These are phyloP conservation scores for Phymatocera aterrima DNA, from an alignment of 2,888 invertebrate species.

Conservation along the genomic window DNA sequence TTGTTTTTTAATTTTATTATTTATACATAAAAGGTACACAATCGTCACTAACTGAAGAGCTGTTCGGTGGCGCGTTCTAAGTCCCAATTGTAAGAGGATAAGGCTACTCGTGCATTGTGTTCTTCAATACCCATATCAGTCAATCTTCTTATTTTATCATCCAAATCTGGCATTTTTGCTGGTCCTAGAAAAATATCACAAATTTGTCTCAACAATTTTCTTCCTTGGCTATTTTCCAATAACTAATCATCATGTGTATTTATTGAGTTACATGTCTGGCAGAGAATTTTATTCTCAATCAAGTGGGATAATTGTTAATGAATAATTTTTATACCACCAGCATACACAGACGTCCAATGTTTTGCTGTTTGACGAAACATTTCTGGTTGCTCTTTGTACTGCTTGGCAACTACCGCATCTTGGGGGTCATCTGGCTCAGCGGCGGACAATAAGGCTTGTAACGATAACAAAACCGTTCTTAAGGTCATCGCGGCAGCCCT, in stretches of 20 bases:
- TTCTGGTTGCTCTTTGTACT: constrained; percentile 92
- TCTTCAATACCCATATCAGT: constrained; percentile 97
- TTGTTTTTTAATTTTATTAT: not conserved
- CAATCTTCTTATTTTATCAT: constrained; percentile 91
- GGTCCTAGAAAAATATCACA: constrained; percentile 78
- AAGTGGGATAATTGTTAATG: not conserved
- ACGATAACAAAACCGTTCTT: constrained; percentile 94
- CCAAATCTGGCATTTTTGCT: constrained; percentile 85
- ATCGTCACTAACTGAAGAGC: constrained; percentile 84
- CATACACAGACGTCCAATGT: constrained; percentile 97
- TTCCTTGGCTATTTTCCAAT: no score
- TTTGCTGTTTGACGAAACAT: constrained; percentile 94
- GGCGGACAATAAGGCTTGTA: constrained; percentile 95
- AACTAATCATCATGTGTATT: no score
- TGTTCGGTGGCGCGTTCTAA: constrained; percentile 94
- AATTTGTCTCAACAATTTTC: no score
- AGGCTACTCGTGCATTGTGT: constrained; percentile 90
- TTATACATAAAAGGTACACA: constrained; percentile 56
- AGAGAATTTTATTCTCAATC: not conserved
- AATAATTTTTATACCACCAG: constrained; percentile 80
- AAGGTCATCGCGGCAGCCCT: constrained; percentile 99
- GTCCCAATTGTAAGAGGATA: constrained; percentile 96
- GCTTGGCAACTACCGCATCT: constrained; percentile 98
- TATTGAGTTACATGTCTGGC: not conserved
- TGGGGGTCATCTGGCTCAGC: constrained; percentile 96